Base-by-base conservation (phyloP, 1,140 invertebrate genomes). In the Pachyrhynchus sulphureomaculatus region DNA sequence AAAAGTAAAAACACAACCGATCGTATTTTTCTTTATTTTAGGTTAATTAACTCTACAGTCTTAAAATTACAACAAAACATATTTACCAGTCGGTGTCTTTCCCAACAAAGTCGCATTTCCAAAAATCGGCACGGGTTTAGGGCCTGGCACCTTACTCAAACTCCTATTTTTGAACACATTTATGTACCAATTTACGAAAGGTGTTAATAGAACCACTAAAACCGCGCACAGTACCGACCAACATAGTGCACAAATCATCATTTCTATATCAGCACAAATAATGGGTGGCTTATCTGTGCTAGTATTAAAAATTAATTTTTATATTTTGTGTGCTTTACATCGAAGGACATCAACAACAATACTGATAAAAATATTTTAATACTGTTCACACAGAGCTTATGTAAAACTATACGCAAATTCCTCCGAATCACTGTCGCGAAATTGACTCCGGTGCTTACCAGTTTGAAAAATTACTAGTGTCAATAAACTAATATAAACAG, bases 81-180 rank as follows among this genome's bases (percentile, higher is more conserved):
- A n/a, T n/a, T 52, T 44, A 56, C 54, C 44, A 23, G 2, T 23
- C 1, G 54, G 54, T 13, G 65, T 67, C 34, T 13, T 55, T 34
- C 65, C 65, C 8, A 67, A 18, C 23, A 47, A 32, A 56, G 41
- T 23, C 0, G 52, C 34, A 45, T 67, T 67, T 51, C 65, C 65
- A 18, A 64, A 52, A 21, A 67, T 53, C 4, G 62, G 62, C n/a
- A 48, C 17, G 3, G 65, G 65, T 20, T 49, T 52, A 13, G 65
- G 65, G 4, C 65, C 65, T 4, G 65, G 62, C 21, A 67, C 37
- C 23, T 58, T 44, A 0, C 48, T 44, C 20, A 67, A 58, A 54
- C 47, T 57, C 12, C 29, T 57, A 44, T 55, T 57, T 56, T 64
- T 67, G 3, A 15, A 41, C 2, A 64, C 36, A 18, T 23, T 54